Base-by-base conservation (phyloP, 2,797 vertebrate genomes). In the Gymnothorax reevesii region DNA sequence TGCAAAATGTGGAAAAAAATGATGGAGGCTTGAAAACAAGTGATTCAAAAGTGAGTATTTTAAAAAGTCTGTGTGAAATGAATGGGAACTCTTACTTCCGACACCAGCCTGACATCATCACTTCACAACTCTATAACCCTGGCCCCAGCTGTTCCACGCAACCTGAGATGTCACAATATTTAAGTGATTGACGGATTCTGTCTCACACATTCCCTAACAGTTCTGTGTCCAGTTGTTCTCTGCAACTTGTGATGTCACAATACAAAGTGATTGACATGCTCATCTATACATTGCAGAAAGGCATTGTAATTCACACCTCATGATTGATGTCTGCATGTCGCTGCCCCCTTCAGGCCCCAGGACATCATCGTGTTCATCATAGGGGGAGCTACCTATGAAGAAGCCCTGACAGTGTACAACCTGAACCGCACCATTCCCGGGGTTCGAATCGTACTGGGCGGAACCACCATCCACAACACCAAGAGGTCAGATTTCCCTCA, bases 361-460 rank as follows among this genome's bases (percentile, higher is more conserved):
- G 98, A 99, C 85, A 97, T 99, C 52, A 92, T 98, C 0, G 97
- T 98, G 55, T 99, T 99, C 84, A 49, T 99, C 27, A 98, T 99
- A 0, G 98, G 98, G 52, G 98, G 98, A 17, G 96, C 97, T 15
- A 99, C 96, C 0, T 99, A 99, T 0, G 98, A 99, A 89, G 98
- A 99, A 92, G 97, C 98, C 0, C 94, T 97, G 84, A 89, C 95
- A 0, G 97, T 99, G n/a, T 99, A 97, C 89, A 98, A 97, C 93
- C 94, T 99, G 89, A 99, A 99, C 94, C 97, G 97, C 12, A 95
- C 91, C 89, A 97, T 96, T 22, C 97, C 97, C 2, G 98, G 98
- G 0, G 97, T 99, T 33, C 96, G 98, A 3, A 94, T 98, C 0
- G 97, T 99, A 0, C 95, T 99, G 54, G 75, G 75, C 0, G 98